Evolutionary conservation across 2,888 invertebrate genomes (phyloP), one percentile per base, ranked within the genome.

Genomic region (Acanthosepion pharaonis): DNA sequence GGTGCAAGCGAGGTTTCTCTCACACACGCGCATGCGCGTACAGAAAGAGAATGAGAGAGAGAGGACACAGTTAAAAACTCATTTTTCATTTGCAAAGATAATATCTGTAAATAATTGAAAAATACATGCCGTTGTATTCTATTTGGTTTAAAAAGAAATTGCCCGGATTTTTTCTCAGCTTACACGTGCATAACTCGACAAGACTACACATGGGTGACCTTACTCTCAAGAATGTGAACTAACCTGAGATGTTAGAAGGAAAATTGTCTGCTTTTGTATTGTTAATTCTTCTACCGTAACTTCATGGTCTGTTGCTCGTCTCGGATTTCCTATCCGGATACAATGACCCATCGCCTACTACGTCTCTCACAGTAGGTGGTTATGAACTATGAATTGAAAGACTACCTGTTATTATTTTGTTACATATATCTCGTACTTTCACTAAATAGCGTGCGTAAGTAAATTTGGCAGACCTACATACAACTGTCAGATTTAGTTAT

Each of bases 271-370:
- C 78, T 78, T 78, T 78, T 78, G 78, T 78, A 33, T 78, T 78
- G n/a, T 78, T 78, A 78, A 78, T n/a, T 78, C 78, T 78, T 78
- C 78, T 78, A 78, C 78, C 78, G 78, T 78, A 33, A 78, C 78
- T 78, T 78, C 78, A 78, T 33, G 78, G 78, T 78, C 78, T 78
- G 78, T 78, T n/a, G 78, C 23, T 78, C 33, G 33, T n/a, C 78
- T 78, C 78, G 78, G 78, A 78, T 78, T 78, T 78, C 78, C 78
- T 33, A n/a, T 33, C 78, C 78, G 78, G 78, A 78, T 78, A 78
- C 15, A 78, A 78, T 15, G 78, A n/a, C 78, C 78, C 78, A 33
- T 78, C 78, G 78, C 78, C 78, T 78, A n/a, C n/a, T 78, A 11
- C n/a, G 78, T 78, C n/a, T n/a, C 78, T 78, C 78, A n/a, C 78